Base-by-base conservation (phyloP, 2,888 invertebrate species). In the Griposia aprilina region DNA sequence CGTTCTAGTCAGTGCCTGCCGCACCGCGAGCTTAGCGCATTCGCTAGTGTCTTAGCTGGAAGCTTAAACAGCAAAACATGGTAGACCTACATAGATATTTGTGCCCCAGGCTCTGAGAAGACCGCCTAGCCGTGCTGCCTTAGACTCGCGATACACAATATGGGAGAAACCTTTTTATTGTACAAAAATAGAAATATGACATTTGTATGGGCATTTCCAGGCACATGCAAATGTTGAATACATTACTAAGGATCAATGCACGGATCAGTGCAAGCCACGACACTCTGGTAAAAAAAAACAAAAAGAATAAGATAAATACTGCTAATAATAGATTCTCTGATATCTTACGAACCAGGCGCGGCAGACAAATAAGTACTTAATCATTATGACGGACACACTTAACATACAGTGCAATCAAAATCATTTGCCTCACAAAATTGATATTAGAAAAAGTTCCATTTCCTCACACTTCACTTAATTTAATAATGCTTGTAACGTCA, bases 81-180 rank as follows among this genome's bases (percentile, higher is more conserved):
- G 60, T 70, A 23, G 3, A 59, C 3, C 26, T 59, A 67, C 41
- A 60, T 41, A 7, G 59, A 15, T 50, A 78, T 77, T 60, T 36
- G 23, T 60, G 74, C 55, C 17, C 79, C 79, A 68, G 79, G 62
- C 74, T 67, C 67, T 79, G 79, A 78, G 80, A 67, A 66, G 30
- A 36, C 67, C 30, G 13, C 20, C 67, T 57, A 67, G 55, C 60
- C 60, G 67, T 79, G 80, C 55, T 67, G 78, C 71, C 71, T 65
- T 30, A 52, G n/a, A 36, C 23, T 65, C 26, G 36, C 57, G n/a
- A 23, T 17, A 23, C 67, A 62, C 23, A 48, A 36, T 23, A 67
- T 67, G 52, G 7, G n/a, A 36, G 30, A 57, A 41, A 57, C 13
- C 5, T 26, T 52, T 52, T 23, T 11, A 48, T 6, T 41, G 1